Conservation (phyloP, 2,888 invertebrate species). For the Philonicus albiceps region DNA sequence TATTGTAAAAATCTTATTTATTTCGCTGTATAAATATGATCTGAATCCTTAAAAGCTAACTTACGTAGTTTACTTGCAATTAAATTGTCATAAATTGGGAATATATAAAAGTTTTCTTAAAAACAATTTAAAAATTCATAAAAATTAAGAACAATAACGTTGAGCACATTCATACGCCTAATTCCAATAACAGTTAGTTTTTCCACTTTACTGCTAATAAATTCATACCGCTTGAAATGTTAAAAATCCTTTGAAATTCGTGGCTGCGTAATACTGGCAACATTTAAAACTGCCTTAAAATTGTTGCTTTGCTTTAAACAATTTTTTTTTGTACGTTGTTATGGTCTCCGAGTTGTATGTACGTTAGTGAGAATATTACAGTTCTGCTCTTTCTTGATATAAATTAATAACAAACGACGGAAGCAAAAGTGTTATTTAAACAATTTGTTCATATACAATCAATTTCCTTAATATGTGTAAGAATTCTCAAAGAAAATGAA, state of each 20-base stretch:
- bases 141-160: conserved; percentile 10
- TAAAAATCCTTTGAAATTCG: not conserved
- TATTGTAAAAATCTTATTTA: conserved; percentile 1
- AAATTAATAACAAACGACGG: not conserved
- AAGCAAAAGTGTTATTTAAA: not conserved
- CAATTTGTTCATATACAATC: not conserved
- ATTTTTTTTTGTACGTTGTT: not conserved
- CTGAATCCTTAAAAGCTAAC: not conserved
- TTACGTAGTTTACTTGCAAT: conserved; percentile 16
- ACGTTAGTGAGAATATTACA: not conserved
- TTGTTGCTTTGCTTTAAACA: not conserved
- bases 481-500: not conserved
- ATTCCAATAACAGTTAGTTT: not conserved
- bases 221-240: not conserved
- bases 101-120: not conserved
- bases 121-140: not conserved
- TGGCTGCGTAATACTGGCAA: not conserved
- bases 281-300: not conserved
- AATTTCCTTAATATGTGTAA: not conserved
- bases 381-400: not conserved
- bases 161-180: conserved; percentile 10
- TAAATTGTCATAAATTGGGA: conserved; percentile 31
- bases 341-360: not conserved
- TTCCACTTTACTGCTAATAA: not conserved
- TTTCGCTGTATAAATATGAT: conserved; percentile 29